A percentile compares a stretch with the other conserved stretches of the same genome.
These are phyloP conservation scores for Leistus spinibarbis DNA, from an alignment of 2,888 invertebrate species.

Conservation along the genomic window DNA sequence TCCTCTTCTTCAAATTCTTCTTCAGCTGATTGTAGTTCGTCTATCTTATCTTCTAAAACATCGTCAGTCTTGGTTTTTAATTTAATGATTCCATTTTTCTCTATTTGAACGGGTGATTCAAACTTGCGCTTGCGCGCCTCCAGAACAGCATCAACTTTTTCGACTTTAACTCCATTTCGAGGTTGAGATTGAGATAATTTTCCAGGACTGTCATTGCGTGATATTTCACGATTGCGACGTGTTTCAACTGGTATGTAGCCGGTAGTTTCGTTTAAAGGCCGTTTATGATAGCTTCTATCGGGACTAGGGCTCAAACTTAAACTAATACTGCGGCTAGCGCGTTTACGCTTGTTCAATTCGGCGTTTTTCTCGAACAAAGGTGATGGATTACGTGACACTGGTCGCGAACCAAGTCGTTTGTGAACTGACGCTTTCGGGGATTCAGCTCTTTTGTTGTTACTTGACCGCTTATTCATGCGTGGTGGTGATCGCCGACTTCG, in stretches of 20 bases:
- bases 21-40: slow-evolving; percentile 1
- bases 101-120: slow-evolving; percentile 48
- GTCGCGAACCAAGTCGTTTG: slow-evolving; percentile 27
- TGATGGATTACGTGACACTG: slow-evolving; percentile 19
- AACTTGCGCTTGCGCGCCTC: slow-evolving; percentile 62
- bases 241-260: slow-evolving; percentile 1
- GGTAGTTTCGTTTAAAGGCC: slow-evolving; percentile 23
- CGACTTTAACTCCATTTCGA: slow-evolving; percentile 33
- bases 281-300: slow-evolving; percentile 32
- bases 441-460: slow-evolving; percentile 21
- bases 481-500: slow-evolving; percentile 41
- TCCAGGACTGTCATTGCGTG: slow-evolving; percentile 28
- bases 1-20: slow-evolving; percentile 37
- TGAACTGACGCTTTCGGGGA: slow-evolving; percentile 21
- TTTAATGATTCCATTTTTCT: slow-evolving; percentile 38
- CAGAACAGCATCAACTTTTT: slow-evolving; percentile 56
- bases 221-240: not conserved
- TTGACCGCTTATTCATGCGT: slow-evolving; percentile 45
- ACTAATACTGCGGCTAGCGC: slow-evolving; percentile 39
- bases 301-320: slow-evolving; percentile 44
- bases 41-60: slow-evolving; percentile 18
- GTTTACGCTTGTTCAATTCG: slow-evolving; percentile 10
- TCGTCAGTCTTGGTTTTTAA: slow-evolving; percentile 29
- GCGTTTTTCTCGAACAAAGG: slow-evolving; percentile 6
- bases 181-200: slow-evolving; percentile 22